phyloP scores from a whole-genome alignment of 92 coral and sea anemone species.

The Zoanthus sansibaricus region DNA sequence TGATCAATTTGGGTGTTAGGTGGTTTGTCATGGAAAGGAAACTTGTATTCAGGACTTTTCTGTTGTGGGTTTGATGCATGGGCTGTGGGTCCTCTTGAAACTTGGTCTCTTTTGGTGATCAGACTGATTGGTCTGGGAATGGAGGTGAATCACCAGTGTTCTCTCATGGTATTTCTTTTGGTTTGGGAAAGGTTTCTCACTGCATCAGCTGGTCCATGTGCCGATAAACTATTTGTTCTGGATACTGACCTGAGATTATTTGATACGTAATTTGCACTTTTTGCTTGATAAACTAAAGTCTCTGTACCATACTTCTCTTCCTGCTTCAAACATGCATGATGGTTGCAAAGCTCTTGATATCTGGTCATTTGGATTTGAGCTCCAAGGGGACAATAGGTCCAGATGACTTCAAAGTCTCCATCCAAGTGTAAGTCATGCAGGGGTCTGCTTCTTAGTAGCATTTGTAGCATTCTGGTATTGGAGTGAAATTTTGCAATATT shows the following conservation, averaged over 20 bases:
- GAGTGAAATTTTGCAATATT: neutral
- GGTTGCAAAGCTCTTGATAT: neutral
- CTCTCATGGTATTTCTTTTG: neutral
- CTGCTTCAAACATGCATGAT: neutral
- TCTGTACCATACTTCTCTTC: neutral
- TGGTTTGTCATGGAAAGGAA: neutral
- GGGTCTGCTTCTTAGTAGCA: neutral
- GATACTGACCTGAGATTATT: neutral
- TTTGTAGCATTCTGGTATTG: neutral
- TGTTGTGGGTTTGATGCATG: neutral
- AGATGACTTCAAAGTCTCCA: neutral
- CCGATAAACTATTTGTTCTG: neutral
- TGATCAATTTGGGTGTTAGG: neutral
- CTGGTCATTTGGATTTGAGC: neutral
- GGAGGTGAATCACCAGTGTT: neutral
- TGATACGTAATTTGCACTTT: neutral
- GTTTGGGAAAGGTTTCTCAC: neutral
- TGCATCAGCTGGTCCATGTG: neutral
- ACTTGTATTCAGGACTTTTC: neutral
- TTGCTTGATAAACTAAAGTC: neutral
- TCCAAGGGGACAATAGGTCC: neutral
- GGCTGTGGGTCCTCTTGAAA: neutral
- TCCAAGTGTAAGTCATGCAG: neutral
- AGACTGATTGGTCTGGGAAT: neutral
- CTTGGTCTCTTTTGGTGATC: neutral